Evolutionary conservation across 2,797 vertebrate genomes (phyloP).

Genomic region (Microtus agrestis): DNA sequence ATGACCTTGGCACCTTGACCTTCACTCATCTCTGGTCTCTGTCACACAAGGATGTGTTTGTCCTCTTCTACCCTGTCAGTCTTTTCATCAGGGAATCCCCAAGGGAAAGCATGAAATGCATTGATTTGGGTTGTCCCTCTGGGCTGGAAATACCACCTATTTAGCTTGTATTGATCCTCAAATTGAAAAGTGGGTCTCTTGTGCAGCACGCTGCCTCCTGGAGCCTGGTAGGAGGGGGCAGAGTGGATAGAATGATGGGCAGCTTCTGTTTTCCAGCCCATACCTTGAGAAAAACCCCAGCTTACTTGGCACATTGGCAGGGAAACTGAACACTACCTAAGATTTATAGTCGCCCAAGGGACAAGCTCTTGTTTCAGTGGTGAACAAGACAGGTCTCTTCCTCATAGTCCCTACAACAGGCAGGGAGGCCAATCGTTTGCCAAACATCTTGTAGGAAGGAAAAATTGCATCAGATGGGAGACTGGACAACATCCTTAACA

Average conservation of each 20-base stretch:
- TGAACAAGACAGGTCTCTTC: constrained; percentile 1
- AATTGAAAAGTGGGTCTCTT: neutral
- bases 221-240: neutral
- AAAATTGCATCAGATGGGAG: neutral
- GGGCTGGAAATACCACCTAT: neutral
- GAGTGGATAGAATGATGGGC: neutral
- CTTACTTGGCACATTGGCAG: neutral
- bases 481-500: neutral
- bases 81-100: neutral
- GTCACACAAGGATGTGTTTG: neutral
- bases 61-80: neutral
- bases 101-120: neutral
- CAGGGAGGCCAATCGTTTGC: neutral
- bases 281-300: neutral
- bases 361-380: neutral
- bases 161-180: neutral
- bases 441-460: neutral
- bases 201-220: neutral
- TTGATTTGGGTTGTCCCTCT: neutral
- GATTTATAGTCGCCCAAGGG: constrained; percentile 27
- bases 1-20: neutral
- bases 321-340: neutral
- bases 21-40: neutral
- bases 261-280: neutral
- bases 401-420: neutral